Percentiles rank a stretch among this genome's conserved stretches.
These are phyloP conservation scores for Hylyphantes graminicola DNA, from an alignment of 1,140 invertebrate genomes.

Conservation along the genomic window DNA sequence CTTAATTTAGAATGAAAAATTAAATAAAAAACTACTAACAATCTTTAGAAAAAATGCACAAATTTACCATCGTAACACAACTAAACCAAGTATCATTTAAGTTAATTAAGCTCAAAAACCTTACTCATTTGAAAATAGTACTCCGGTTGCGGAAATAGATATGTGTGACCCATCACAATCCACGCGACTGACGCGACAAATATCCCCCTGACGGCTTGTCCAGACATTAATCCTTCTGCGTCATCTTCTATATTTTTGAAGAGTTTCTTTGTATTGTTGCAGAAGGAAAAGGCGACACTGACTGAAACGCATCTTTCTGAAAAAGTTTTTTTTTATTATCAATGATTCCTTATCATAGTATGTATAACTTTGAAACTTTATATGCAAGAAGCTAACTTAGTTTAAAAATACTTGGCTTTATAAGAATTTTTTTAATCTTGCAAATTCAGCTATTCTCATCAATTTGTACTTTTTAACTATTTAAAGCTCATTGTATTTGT, in stretches of 20 bases:
- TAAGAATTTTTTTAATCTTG: too few species aligned
- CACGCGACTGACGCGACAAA: slow-evolving; percentile 16
- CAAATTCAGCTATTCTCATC: too few species aligned
- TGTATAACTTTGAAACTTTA: too few species aligned
- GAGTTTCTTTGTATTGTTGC: slow-evolving; percentile 29
- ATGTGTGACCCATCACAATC: slow-evolving; percentile 41
- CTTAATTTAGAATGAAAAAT: too few species aligned
- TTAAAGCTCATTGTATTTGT: too few species aligned
- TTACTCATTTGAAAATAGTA: slow-evolving; percentile 34
- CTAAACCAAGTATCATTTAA: too few species aligned
- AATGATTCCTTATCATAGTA: too few species aligned
- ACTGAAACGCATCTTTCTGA: slow-evolving; percentile 41
- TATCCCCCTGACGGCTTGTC: slow-evolving; percentile 27
- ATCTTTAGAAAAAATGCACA: too few species aligned
- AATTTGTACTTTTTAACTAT: too few species aligned
- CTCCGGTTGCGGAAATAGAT: slow-evolving; percentile 20
- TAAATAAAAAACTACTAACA: too few species aligned
- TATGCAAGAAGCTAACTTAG: too few species aligned
- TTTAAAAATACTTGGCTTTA: background rate
- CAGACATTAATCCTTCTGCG: slow-evolving; percentile 9
- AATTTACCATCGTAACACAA: too few species aligned
- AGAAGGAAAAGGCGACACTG: slow-evolving; percentile 22
- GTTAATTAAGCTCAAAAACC: background rate
- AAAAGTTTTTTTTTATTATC: background rate
- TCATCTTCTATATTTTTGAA: slow-evolving; percentile 48